A percentile compares a stretch with the other conserved stretches of the same genome.
phyloP scores from a whole-genome alignment of 2,888 invertebrate genomes.

The Ichneumoninae sp. region DNA sequence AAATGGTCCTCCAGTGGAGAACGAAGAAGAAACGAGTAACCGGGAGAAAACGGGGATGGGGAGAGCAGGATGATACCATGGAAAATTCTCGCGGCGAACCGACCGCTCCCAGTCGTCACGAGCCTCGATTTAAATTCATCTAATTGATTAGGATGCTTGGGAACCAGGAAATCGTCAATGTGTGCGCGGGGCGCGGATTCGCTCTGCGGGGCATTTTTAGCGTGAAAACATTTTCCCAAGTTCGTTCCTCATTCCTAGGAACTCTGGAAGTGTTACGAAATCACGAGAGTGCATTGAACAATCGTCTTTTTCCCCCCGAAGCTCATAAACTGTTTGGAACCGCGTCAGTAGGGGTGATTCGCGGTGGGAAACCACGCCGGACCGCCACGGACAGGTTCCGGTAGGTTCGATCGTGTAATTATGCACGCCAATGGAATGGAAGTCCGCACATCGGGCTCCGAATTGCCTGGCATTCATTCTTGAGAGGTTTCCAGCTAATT shows the following conservation, averaged over 20 bases:
- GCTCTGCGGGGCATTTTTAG: neutral
- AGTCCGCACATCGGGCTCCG: neutral
- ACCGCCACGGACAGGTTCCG: neutral
- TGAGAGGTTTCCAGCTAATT: neutral
- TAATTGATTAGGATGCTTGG: conserved; percentile 71
- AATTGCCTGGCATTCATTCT: neutral
- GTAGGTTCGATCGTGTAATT: neutral
- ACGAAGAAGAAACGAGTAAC: conserved; percentile 34
- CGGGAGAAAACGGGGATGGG: conserved; percentile 16
- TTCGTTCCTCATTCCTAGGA: neutral
- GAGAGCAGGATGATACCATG: conserved; percentile 37
- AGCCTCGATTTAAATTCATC: conserved; percentile 65
- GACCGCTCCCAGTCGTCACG: conserved; percentile 68
- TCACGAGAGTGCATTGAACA: neutral
- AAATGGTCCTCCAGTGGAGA: conserved; percentile 56
- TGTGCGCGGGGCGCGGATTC: neutral
- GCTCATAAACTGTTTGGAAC: neutral
- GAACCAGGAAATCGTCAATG: conserved; percentile 64
- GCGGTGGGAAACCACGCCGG: neutral
- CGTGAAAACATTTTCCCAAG: neutral
- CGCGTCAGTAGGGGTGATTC: neutral
- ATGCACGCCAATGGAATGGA: neutral
- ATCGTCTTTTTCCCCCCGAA: neutral
- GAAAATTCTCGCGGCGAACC: conserved; percentile 53
- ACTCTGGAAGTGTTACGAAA: neutral